A percentile compares a stretch with the other conserved stretches of the same genome.
These are phyloP conservation scores for Orbicella faveolata DNA, from an alignment of 64 coral and sea anemone species.

Conservation along the genomic window DNA sequence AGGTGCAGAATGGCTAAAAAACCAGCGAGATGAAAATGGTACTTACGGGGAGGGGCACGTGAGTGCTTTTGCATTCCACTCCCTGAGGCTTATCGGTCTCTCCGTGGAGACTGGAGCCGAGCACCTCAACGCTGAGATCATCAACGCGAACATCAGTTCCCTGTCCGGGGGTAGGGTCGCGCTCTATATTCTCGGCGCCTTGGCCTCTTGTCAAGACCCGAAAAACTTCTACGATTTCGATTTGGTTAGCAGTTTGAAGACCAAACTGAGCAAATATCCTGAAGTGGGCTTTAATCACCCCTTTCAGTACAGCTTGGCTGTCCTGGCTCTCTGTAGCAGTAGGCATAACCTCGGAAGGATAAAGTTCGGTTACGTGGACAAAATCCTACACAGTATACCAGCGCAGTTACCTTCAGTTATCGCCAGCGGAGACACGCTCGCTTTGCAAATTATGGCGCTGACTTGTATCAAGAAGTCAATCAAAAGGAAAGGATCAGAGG, in stretches of 20 bases:
- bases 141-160: conserved; percentile 19
- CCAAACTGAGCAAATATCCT: conserved; percentile 29
- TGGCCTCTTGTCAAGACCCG: conserved; percentile 36
- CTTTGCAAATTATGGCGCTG: conserved; percentile 13
- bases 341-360: neutral
- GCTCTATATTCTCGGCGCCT: conserved; percentile 23
- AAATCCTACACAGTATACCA: neutral
- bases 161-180: conserved; percentile 14
- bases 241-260: conserved; percentile 23
- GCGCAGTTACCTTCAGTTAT: neutral
- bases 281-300: conserved; percentile 31
- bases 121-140: conserved; percentile 17
- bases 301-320: conserved; percentile 40
- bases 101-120: conserved; percentile 20
- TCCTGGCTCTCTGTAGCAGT: conserved; percentile 42
- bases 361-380: neutral
- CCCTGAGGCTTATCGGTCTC: conserved; percentile 37
- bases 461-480: neutral
- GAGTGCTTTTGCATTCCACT: conserved; percentile 12
- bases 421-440: neutral
- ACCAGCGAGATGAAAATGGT: conserved; percentile 28
- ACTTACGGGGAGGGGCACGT: conserved; percentile 16
- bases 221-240: conserved; percentile 15
- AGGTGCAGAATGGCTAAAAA: conserved; percentile 40
- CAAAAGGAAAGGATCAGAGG: neutral